These are phyloP conservation scores for Lypha dubia DNA, from an alignment of 2,888 invertebrate species.

Conservation along the genomic window DNA sequence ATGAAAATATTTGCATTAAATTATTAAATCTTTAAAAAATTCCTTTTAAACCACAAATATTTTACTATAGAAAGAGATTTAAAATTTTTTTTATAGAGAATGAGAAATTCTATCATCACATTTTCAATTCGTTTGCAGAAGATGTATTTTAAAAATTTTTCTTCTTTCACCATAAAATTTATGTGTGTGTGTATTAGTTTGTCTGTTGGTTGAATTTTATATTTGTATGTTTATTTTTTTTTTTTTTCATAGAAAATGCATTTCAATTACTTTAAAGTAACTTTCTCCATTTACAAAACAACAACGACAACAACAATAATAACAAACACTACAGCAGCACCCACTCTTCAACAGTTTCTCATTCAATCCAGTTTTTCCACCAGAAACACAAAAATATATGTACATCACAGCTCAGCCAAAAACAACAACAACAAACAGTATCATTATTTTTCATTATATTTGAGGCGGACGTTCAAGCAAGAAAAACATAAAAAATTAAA, in stretches of 20 bases:
- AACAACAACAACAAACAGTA: too few species aligned
- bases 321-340: too few species aligned
- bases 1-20: neutral
- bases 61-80: slow-evolving; percentile 2
- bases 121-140: neutral
- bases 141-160: neutral
- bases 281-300: slow-evolving; percentile 62
- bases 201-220: slow-evolving; percentile 9
- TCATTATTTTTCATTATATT: slow-evolving; percentile 69
- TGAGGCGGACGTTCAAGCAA: slow-evolving; percentile 17
- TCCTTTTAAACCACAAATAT: neutral
- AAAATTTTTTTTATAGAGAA: neutral
- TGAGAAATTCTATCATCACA: neutral
- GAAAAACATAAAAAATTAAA: slow-evolving; percentile 38
- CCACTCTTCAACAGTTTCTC: slow-evolving; percentile 8
- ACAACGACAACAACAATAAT: slow-evolving; percentile 18
- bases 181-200: slow-evolving; percentile 32
- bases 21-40: neutral
- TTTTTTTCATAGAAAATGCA: slow-evolving; percentile 52
- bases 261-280: slow-evolving; percentile 69
- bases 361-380: slow-evolving; percentile 13
- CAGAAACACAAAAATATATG: too few species aligned
- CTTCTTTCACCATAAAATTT: neutral
- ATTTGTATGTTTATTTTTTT: slow-evolving; percentile 21
- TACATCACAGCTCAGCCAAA: neutral